These are phyloP conservation scores for Phocides pigmalion DNA, from an alignment of 1,140 invertebrate species.

Conservation along the genomic window DNA sequence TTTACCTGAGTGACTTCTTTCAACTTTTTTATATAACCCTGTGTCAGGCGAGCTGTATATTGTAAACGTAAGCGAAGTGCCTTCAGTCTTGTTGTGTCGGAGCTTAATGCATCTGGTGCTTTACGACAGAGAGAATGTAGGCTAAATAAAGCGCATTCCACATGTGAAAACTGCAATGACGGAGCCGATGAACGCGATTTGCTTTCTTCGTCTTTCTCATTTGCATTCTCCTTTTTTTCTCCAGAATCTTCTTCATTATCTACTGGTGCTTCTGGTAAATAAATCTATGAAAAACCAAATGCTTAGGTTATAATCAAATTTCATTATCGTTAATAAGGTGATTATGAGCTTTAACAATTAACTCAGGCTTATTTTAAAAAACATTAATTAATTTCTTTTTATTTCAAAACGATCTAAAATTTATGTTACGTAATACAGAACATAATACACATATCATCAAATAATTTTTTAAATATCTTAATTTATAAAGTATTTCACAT, in stretches of 20 bases:
- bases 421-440: too few relatives aligned
- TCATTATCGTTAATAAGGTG: too few relatives aligned
- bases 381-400: too few relatives aligned
- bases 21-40: slow-evolving; percentile 96
- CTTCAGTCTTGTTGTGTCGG: slow-evolving; percentile 92
- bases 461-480: too few relatives aligned
- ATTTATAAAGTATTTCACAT: too few relatives aligned
- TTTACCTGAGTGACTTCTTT: slow-evolving; percentile 89
- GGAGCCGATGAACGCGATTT: slow-evolving; percentile 83
- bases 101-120: slow-evolving; percentile 89
- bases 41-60: slow-evolving; percentile 96
- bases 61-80: slow-evolving; percentile 95
- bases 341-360: too few relatives aligned
- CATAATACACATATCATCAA: too few relatives aligned
- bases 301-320: too few relatives aligned
- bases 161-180: slow-evolving; percentile 95
- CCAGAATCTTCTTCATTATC: slow-evolving; percentile 84
- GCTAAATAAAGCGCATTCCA: slow-evolving; percentile 96
- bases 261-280: slow-evolving; percentile 91
- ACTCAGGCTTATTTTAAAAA: too few relatives aligned
- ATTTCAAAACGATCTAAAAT: too few relatives aligned
- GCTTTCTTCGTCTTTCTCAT: slow-evolving; percentile 69
- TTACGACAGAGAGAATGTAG: slow-evolving; percentile 95
- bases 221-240: slow-evolving; percentile 63
- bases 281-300: slow-evolving; percentile 82